A percentile compares a stretch with the other conserved stretches of the same genome.
Evolutionary conservation across 2,113 vertebrate species (phyloP).

Genomic region (Rhinoptilus africanus): DNA sequence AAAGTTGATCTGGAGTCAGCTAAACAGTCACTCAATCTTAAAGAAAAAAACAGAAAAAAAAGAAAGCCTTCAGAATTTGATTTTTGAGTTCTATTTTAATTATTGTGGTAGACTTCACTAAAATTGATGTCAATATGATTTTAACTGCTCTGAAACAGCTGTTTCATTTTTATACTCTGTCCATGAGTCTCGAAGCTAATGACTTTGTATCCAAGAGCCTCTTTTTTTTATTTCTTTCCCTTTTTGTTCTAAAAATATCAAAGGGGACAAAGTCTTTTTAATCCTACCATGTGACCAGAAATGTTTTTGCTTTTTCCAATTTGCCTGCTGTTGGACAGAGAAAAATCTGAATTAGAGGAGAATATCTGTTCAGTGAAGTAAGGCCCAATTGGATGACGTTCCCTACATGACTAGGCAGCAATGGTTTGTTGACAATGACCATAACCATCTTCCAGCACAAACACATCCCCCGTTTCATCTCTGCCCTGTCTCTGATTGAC

Average conservation of each 20-base stretch:
- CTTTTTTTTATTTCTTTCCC: accelerated
- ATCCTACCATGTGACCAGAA: not conserved
- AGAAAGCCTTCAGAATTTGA: not conserved
- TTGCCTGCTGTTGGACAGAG: not conserved
- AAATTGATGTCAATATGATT: not conserved
- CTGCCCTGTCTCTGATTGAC: not conserved
- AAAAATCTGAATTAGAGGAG: not conserved
- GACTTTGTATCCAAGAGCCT: accelerated
- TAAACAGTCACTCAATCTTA: not conserved
- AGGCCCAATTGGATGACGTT: not conserved
- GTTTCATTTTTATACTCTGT: not conserved
- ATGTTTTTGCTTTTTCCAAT: not conserved
- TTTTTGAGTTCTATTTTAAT: not conserved
- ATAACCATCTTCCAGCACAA: not conserved
- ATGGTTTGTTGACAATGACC: not conserved
- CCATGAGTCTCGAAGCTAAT: not conserved
- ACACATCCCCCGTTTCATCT: not conserved
- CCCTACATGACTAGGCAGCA: not conserved
- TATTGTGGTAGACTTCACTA: not conserved
- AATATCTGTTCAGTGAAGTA: not conserved
- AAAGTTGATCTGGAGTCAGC: not conserved
- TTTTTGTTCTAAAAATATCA: not conserved
- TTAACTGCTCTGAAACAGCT: not conserved
- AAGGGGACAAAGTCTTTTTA: not conserved
- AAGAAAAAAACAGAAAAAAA: accelerated